Evolutionary conservation across 1,140 invertebrate genomes (phyloP), one percentile per base, ranked within the genome.

Genomic region (Pinna nobilis): DNA sequence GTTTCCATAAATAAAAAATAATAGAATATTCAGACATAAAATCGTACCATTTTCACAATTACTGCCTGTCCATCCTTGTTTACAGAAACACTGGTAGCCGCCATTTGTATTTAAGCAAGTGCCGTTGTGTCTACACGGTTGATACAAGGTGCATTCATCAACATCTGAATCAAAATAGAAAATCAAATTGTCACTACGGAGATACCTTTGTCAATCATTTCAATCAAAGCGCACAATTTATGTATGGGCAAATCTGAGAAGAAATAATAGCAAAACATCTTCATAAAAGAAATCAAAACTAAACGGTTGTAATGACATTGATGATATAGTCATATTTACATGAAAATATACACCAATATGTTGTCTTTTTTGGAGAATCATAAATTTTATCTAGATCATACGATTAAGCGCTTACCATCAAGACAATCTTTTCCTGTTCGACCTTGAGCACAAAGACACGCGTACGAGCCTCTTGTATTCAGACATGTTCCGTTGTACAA

Each of bases 401-500:
- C 37, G 39, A n/a, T n/a, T n/a, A n/a, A n/a, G n/a, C n/a, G n/a
- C 64, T 67, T 32, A 69, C 66, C 66, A 47, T 44, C 53, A 39
- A 39, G 30, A 32, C 66, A 69, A 7, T 35, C 87, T 92, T 93
- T 92, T 97, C 96, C 66, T 0, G 66, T 59, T 9, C 51, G 47
- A 25, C 94, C 94, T 81, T 95, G 93, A 0, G 92, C 57, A 70
- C 82, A 84, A 44, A 70, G 15, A 70, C 82, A 84, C 49, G 49
- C 68, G 68, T 73, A 86, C 2, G 59, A 73, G 30, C 76, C 70
- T 15, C 70, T 47, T 15, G 63, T 50, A 57, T 98, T 96, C 60
- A 95, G 92, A 84, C 96, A 98, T 3, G 91, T 93, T 5, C 95
- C 96, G 0, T 95, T 94, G 84, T 97, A 97, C 70, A 94, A 91